phyloP scores from a whole-genome alignment of 2,797 vertebrate genomes.

The Pseudochaenichthys georgianus region DNA sequence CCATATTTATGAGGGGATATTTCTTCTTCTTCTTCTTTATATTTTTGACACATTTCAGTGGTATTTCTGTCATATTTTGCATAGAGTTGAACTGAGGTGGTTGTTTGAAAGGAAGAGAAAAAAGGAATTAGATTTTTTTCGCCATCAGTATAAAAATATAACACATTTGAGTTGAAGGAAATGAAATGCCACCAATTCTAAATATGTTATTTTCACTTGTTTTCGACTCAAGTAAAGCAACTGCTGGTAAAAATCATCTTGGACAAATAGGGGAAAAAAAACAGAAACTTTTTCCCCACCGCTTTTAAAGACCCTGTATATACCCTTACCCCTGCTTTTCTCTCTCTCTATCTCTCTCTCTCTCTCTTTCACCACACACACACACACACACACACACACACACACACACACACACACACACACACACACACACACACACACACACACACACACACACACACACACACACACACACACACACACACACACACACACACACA shows the following conservation, averaged over 20 bases:
- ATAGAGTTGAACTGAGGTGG: slow-evolving; percentile 36
- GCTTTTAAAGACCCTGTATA: slow-evolving; percentile 23
- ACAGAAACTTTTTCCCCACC: slow-evolving; percentile 9
- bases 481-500: background rate
- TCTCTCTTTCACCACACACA: too few species aligned
- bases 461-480: too few species aligned
- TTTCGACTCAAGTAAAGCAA: background rate
- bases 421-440: too few species aligned
- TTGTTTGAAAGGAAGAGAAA: slow-evolving; percentile 36
- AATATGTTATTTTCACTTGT: slow-evolving; percentile 14
- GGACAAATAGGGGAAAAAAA: background rate
- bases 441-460: too few species aligned
- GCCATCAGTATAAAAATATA: slow-evolving; percentile 14
- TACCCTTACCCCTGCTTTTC: too few species aligned
- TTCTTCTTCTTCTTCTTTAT: slow-evolving; percentile 47
- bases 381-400: too few species aligned
- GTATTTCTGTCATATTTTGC: slow-evolving; percentile 36
- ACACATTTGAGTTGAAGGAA: slow-evolving; percentile 24
- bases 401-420: too few species aligned
- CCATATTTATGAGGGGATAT: slow-evolving; percentile 40
- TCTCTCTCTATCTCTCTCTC: too few species aligned
- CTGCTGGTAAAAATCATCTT: background rate
- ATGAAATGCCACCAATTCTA: slow-evolving; percentile 24
- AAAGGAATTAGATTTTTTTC: slow-evolving; percentile 17
- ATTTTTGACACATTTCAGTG: slow-evolving; percentile 34